Percentiles rank a stretch among this genome's conserved stretches.
Conservation (phyloP, 2,113 vertebrate genomes). For the Calypte anna region DNA sequence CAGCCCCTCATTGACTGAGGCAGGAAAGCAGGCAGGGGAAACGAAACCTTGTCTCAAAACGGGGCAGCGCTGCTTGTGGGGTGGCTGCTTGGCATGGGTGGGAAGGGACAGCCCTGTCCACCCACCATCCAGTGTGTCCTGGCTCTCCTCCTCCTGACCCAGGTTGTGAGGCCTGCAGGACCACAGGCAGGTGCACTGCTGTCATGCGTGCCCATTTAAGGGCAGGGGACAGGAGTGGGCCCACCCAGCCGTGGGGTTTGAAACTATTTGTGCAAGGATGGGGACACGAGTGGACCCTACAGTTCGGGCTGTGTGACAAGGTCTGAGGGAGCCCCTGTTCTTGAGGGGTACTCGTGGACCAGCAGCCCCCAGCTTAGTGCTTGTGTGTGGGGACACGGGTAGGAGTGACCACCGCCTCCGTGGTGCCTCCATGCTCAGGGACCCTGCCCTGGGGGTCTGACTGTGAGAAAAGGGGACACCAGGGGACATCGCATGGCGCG, state of each 20-base stretch:
- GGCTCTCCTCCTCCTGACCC: background rate
- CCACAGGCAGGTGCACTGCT: background rate
- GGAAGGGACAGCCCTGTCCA: fast-evolving
- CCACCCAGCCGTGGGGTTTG: fast-evolving
- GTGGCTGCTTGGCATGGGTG: fast-evolving
- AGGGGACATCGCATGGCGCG: no score
- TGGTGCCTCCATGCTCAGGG: fast-evolving
- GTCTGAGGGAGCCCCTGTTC: fast-evolving
- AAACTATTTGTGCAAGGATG: fast-evolving
- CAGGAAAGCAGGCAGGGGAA: fast-evolving
- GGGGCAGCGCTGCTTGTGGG: background rate
- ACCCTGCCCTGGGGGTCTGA: fast-evolving
- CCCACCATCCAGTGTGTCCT: fast-evolving
- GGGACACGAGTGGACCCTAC: fast-evolving
- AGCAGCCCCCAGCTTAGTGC: background rate
- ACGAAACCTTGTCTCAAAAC: background rate
- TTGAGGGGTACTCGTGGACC: fast-evolving
- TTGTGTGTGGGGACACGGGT: background rate
- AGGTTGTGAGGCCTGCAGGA: fast-evolving
- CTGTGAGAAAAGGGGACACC: fast-evolving
- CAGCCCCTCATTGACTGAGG: background rate
- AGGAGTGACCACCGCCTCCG: fast-evolving
- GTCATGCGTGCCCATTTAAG: fast-evolving
- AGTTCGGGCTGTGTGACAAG: background rate
- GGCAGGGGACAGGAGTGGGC: background rate